phyloP scores from a whole-genome alignment of 2,113 vertebrate species.

The Corythoichthys haematopterus region DNA sequence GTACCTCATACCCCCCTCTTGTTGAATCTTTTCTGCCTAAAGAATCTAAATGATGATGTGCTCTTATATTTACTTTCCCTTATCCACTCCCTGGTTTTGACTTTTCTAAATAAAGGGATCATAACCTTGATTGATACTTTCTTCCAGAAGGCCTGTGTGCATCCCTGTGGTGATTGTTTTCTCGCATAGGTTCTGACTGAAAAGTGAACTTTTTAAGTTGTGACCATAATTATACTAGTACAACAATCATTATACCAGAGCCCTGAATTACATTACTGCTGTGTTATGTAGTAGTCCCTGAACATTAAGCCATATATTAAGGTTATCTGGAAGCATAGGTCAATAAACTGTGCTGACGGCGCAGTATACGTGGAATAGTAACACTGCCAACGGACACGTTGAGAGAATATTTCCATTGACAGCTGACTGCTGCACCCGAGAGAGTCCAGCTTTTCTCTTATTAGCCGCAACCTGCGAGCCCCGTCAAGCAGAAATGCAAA shows the following conservation, averaged over 20 bases:
- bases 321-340: conserved; percentile 11
- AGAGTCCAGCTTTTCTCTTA: conserved; percentile 9
- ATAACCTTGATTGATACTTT: no score
- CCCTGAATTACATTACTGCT: background rate
- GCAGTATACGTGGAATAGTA: conserved; percentile 31
- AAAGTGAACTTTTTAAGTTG: background rate
- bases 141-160: no score
- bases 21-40: no score
- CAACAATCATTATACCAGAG: conserved; percentile 10
- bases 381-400: conserved; percentile 24
- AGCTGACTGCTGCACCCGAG: conserved; percentile 25
- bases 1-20: no score
- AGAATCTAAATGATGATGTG: no score
- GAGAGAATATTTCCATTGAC: conserved; percentile 38
- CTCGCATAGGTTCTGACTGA: background rate
- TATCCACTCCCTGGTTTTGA: no score
- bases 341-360: conserved; percentile 31
- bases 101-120: no score
- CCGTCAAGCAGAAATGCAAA: conserved; percentile 36
- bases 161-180: background rate
- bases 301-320: background rate
- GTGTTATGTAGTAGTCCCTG: background rate
- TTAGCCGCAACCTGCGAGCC: conserved; percentile 19
- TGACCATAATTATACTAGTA: background rate
- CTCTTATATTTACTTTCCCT: no score